phyloP scores from a whole-genome alignment of 2,113 vertebrate genomes.

The human region GRCh38 chr1:15003001-15003500 shows the following conservation, averaged over 20 bases:
- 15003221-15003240: fast-evolving
- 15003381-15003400: not conserved
- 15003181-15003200: fast-evolving
- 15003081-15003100: not conserved
- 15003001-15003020: not conserved
- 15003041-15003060: not conserved
- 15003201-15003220: not conserved
- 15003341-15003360: not conserved
- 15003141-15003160: fast-evolving
- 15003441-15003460: not conserved
- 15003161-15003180: not conserved
- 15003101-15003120: not conserved
- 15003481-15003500: fast-evolving
- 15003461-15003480: too few species aligned
- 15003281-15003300: fast-evolving
- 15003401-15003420: not conserved
- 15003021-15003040: not conserved
- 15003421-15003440: fast-evolving
- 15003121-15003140: not conserved
- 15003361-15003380: not conserved
- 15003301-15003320: fast-evolving
- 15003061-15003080: not conserved
- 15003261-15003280: fast-evolving
- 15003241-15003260: fast-evolving
- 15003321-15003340: not conserved